Evolutionary conservation across 2,113 vertebrate genomes (phyloP), one percentile per base, ranked within the genome.

Genomic region (Sturnira hondurensis): DNA sequence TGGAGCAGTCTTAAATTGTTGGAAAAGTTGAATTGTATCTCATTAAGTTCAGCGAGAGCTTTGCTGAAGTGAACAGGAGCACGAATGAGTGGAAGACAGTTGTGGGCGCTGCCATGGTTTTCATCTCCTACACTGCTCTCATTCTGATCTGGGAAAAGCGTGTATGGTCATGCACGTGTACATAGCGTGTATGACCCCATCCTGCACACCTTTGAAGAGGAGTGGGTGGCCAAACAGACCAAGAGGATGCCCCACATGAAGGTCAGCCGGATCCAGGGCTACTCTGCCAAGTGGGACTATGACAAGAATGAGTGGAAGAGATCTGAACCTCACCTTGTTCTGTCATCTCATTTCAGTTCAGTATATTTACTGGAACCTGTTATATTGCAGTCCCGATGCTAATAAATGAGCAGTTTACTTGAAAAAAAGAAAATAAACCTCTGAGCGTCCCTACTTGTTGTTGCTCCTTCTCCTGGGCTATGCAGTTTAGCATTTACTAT

Each of bases 241-340:
- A 99, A 99, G 98, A 98, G 99, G 65, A 99, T 99, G 99, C 96
- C 99, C 86, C 99, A 99, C 98, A 99, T 99, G 99, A 99, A 99
- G 98, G 93, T 99, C 0, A 99, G 98, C 94, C 99, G 99, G 0
- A 92, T 99, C 56, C 93, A 99, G 93, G 99, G 99, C 86, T 95
- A 99, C 81, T 96, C 99, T 0, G 43, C 99, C 97, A 97, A 99
- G 31, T 99, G 99, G 99, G 99, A 99, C 98, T 99, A 98, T 47
- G 99, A 99, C 84, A 99, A 99, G 96, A 99, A 99, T 0, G 97
- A 99, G 38, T 99, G 99, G 99, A 99, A 99, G 98, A 99, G 99
- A 77, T 81, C 94, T 90, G 96, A 86, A 56, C 2, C 33, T 0
- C 36, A 84, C 96, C 96, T 45, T 93, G 97, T 96, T 98, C 95